A percentile compares a stretch with the other conserved stretches of the same genome.
phyloP scores from a whole-genome alignment of 2,113 vertebrate genomes.

The Sarotherodon lohbergeri region DNA sequence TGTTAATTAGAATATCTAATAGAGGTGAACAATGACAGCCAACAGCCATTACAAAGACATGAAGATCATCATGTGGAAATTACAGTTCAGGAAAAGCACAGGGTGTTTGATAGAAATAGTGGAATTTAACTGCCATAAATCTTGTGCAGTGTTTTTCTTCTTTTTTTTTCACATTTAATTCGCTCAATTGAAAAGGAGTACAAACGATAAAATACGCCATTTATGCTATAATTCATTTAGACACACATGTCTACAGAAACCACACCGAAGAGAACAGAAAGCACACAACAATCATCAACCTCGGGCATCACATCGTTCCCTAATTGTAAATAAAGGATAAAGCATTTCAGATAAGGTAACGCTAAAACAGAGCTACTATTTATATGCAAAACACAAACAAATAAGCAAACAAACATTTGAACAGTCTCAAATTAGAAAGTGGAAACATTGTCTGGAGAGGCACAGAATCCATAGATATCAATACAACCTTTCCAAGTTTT shows the following conservation, averaged over 20 bases:
- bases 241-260: constrained; percentile 26
- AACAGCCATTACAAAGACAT: constrained; percentile 14
- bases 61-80: background rate
- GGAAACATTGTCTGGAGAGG: constrained; percentile 53
- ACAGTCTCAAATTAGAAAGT: constrained; percentile 39
- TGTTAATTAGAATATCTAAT: constrained; percentile 68
- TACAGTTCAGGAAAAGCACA: background rate
- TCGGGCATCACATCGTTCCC: constrained; percentile 17
- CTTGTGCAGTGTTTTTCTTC: background rate
- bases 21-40: constrained; percentile 16
- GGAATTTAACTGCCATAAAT: background rate
- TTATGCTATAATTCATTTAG: constrained; percentile 2
- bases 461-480: constrained; percentile 40
- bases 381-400: background rate
- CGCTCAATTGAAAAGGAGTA: constrained; percentile 7
- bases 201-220: background rate
- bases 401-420: background rate
- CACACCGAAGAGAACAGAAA: background rate
- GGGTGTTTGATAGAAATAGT: background rate
- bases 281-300: constrained; percentile 39
- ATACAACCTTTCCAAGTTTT: constrained; percentile 46
- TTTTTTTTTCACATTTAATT: background rate
- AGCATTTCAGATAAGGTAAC: background rate
- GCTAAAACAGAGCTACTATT: constrained; percentile 7
- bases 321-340: background rate